Evolutionary conservation across 1,140 invertebrate species (phyloP), one percentile per base, ranked within the genome.

Genomic region (Apis cerana): DNA sequence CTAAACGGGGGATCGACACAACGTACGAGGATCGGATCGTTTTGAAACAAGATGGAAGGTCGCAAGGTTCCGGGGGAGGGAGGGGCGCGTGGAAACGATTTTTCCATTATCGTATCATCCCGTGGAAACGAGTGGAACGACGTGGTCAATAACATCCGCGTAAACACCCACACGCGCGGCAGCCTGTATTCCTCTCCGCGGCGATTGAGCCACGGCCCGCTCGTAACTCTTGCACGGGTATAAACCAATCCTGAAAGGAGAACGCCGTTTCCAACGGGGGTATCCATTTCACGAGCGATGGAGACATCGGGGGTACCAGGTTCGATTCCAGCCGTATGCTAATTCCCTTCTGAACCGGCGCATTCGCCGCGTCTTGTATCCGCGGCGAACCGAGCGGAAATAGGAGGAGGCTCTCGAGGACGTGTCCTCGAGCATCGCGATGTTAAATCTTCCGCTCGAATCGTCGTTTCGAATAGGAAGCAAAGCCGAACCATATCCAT

Each of bases 281-380:
- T 93, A 92, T 93, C 91, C 91, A 91, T 93, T 93, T 93, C 91
- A 92, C 91, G 88, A 91, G 85, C 90, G 89, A 93, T 93, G 90
- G 92, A 93, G 92, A 93, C 92, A 92, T 93, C 92, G 90, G 84
- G 88, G 85, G 83, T 89, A 90, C 89, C 87, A 90, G 88, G 87
- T 89, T 90, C 87, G 82, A 85, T 90, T 83, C 83, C 89, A 89
- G 83, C 86, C 90, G 79, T 92, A 91, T 92, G 91, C 90, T 92
- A 92, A 92, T 91, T 92, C 87, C 84, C 82, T 84, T 86, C 84
- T 82, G 81, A 83, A 82, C 75, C 82, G 61, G 68, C 68, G 52
- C 64, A 61, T 76, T 87, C 83, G 78, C 75, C 78, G 83, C 78
- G 79, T 77, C 59, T 70, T 71, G 83, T 81, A 54, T 76, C 5